Percentiles rank a stretch among this genome's conserved stretches.
Conservation (phyloP, 2,113 vertebrate genomes). For the Myanophis thanlyinensis region DNA sequence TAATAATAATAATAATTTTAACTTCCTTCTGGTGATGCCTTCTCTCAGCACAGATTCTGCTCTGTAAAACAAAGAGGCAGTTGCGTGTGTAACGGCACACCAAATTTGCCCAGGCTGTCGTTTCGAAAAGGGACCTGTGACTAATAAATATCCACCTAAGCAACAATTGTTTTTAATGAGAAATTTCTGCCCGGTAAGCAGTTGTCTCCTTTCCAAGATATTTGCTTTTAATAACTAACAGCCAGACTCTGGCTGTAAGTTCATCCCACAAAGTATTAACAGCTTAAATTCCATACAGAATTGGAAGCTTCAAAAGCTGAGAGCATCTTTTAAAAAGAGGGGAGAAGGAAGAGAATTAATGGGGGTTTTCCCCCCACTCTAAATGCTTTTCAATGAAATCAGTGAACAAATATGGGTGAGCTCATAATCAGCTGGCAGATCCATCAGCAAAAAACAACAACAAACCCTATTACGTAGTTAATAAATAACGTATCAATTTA, state of each 20-base stretch:
- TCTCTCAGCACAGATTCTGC: background rate
- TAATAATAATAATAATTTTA: too few species aligned
- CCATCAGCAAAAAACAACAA: background rate
- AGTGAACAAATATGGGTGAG: background rate
- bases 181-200: background rate
- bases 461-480: background rate
- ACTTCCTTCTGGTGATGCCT: background rate
- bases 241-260: background rate
- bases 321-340: background rate
- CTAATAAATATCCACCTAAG: background rate
- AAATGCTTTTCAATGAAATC: background rate
- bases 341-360: background rate
- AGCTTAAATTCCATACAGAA: background rate
- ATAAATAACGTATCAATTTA: background rate
- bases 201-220: background rate
- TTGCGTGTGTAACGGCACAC: background rate
- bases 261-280: background rate
- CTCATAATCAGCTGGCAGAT: background rate
- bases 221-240: constrained; percentile 1
- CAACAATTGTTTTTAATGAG: background rate
- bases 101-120: background rate
- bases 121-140: background rate
- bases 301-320: background rate
- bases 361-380: too few species aligned
- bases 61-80: background rate